Evolutionary conservation across 2,888 invertebrate genomes (phyloP).

Genomic region (Podabrus alpinus): DNA sequence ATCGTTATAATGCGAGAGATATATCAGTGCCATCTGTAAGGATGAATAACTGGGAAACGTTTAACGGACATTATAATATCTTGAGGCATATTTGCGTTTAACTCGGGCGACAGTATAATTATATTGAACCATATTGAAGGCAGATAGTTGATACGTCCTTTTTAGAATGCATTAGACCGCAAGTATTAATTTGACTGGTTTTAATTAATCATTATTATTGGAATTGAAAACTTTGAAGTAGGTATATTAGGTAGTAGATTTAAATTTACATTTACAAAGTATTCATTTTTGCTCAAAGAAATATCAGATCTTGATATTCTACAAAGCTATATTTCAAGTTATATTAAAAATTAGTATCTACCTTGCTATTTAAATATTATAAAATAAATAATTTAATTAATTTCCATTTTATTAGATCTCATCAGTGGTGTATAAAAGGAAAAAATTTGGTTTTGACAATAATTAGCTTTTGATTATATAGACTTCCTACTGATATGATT

Average conservation of each 20-base stretch:
- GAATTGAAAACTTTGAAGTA: neutral
- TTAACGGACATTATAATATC: slow-evolving; percentile 2
- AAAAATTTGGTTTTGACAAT: no score
- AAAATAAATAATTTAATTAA: no score
- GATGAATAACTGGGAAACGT: neutral
- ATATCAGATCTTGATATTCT: neutral
- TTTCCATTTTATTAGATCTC: no score
- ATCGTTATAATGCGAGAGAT: neutral
- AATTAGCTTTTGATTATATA: no score
- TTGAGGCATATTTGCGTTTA: neutral
- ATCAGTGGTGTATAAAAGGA: no score
- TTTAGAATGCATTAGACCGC: neutral
- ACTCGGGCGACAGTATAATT: neutral
- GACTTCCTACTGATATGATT: no score
- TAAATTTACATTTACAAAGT: neutral
- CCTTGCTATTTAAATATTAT: no score
- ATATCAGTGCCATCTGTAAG: neutral
- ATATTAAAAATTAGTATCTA: no score
- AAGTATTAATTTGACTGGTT: neutral
- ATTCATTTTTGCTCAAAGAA: neutral
- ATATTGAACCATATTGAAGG: neutral
- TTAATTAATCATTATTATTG: neutral
- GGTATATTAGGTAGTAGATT: neutral
- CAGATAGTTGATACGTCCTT: neutral
- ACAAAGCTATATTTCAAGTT: no score